These are phyloP conservation scores for Oreochromis aureus DNA, from an alignment of 2,113 vertebrate species.

Conservation along the genomic window DNA sequence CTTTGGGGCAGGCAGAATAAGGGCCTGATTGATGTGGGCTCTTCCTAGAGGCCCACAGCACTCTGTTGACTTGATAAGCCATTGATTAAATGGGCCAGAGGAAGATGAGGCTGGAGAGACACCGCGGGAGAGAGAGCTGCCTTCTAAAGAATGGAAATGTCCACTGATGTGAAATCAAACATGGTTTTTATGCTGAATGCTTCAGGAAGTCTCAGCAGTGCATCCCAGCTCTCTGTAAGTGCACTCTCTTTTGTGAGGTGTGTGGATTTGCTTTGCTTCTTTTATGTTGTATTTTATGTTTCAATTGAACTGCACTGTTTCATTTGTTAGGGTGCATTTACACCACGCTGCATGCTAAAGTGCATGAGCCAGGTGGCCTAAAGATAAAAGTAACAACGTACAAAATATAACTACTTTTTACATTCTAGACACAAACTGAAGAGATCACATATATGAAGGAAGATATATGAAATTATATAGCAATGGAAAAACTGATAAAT, in stretches of 20 bases:
- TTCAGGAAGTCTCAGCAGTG: neutral
- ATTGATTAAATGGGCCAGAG: conserved; percentile 56
- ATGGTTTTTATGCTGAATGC: neutral
- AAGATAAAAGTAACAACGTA: neutral
- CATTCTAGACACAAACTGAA: neutral
- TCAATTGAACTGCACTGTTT: neutral
- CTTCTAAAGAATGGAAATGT: conserved; percentile 27
- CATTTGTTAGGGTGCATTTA: neutral
- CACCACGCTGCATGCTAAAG: neutral
- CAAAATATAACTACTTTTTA: neutral
- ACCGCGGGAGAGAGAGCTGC: neutral
- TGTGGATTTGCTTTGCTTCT: neutral
- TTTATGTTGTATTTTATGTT: neutral
- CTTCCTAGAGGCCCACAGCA: conserved; percentile 34
- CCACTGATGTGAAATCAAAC: conserved; percentile 26
- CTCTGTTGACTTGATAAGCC: conserved; percentile 52
- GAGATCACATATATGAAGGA: neutral
- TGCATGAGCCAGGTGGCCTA: neutral
- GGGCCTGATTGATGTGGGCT: conserved; percentile 63
- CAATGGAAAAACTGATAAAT: neutral
- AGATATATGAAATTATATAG: neutral
- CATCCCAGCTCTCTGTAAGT: neutral
- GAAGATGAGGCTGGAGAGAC: conserved; percentile 16
- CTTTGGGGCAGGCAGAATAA: conserved; percentile 52
- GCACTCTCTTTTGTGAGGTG: neutral